A percentile compares a stretch with the other conserved stretches of the same genome.
These are phyloP conservation scores for Phytoseiulus persimilis DNA, from an alignment of 2,888 invertebrate genomes.

Conservation along the genomic window DNA sequence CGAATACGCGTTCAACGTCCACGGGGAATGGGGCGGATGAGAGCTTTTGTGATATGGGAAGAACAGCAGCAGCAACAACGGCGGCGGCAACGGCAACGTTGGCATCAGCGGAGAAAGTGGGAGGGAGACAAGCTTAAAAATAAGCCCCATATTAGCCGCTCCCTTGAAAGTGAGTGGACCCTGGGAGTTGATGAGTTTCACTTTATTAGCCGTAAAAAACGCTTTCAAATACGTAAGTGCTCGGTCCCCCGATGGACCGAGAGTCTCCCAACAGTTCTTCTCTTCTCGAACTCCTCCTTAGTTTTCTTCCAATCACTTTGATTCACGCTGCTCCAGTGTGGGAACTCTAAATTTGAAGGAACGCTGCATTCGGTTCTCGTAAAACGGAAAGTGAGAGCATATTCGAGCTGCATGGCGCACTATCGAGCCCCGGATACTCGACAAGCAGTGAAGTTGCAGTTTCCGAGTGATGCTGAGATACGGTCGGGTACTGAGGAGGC, in stretches of 20 bases:
- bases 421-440: too few species aligned
- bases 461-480: too few species aligned
- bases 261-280: background rate
- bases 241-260: background rate
- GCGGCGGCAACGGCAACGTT: background rate
- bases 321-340: too few species aligned
- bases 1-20: background rate
- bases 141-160: background rate
- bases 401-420: too few species aligned
- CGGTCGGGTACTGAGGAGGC: background rate
- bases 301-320: too few species aligned
- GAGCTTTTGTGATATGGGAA: background rate
- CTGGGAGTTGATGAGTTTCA: slow-evolving; percentile 36
- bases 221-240: background rate
- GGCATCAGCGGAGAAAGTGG: background rate
- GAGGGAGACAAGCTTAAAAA: background rate
- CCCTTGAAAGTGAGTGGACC: background rate
- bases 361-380: too few species aligned
- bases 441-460: too few species aligned
- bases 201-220: slow-evolving; percentile 38
- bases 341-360: too few species aligned
- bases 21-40: background rate
- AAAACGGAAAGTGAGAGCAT: too few species aligned
- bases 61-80: background rate
- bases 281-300: too few species aligned